These are phyloP conservation scores for Sturmia bella DNA, from an alignment of 2,888 invertebrate genomes.

Conservation along the genomic window DNA sequence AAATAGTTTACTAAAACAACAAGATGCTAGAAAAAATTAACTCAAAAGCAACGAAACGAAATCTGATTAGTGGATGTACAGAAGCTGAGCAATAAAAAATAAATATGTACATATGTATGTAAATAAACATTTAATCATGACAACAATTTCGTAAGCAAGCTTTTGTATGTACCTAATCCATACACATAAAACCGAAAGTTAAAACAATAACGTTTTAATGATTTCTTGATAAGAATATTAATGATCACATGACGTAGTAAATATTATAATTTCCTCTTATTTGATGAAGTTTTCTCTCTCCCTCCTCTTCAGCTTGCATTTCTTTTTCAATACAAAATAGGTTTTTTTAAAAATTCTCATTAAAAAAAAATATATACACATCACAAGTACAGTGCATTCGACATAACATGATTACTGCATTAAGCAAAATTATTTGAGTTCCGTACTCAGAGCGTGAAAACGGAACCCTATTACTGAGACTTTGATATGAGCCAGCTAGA, in stretches of 20 bases:
- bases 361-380: no score
- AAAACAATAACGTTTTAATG: conserved; percentile 14
- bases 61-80: conserved; percentile 32
- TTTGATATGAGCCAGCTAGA: no score
- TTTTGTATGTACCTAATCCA: background rate
- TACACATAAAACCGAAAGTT: conserved; percentile 19
- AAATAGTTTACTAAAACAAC: conserved; percentile 29
- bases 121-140: conserved; percentile 13
- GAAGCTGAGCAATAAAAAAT: conserved; percentile 35
- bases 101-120: no score
- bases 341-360: no score
- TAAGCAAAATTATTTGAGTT: no score
- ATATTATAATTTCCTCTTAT: conserved; percentile 1
- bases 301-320: background rate
- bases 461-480: no score
- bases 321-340: conserved; percentile 15
- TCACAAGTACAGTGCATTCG: no score
- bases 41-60: conserved; percentile 5
- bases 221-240: conserved; percentile 41
- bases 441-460: no score
- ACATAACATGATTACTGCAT: no score
- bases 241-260: conserved; percentile 28
- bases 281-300: background rate
- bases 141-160: background rate
- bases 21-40: conserved; percentile 55